Base-by-base conservation (phyloP, 2,797 vertebrate genomes). In the Manis pentadactyla region DNA sequence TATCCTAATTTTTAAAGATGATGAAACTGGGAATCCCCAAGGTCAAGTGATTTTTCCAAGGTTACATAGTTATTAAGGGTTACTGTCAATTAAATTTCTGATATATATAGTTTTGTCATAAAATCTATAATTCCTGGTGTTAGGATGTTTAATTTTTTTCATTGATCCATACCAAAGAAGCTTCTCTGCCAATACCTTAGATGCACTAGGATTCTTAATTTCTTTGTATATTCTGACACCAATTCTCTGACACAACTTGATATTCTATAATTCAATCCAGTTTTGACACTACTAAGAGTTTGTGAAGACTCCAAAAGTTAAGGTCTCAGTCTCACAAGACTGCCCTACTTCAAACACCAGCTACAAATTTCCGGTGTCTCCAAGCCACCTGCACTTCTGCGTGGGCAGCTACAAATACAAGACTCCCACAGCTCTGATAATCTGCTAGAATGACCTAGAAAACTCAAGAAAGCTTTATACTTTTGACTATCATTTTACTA, bases 1-100 rank as follows among this genome's bases (percentile, higher is more conserved):
- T 63, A n/a, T 63, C 37, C 17, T 83, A 15, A 55, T 63, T 73
- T 88, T 91, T 77, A 77, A 94, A 83, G 37, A 90, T 63, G 17
- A 69, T 4, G 19, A 87, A 61, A 78, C 55, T 46, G 29, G 46
- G 27, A 82, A 53, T 82, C 51, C 23, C 51, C 37, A 92, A 61
- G 21, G 75, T 79, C 88, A 95, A 91, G 57, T 83, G 19, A 71
- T 31, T 88, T 79, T 89, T 82, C 74, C 86, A 87, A 87, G 21
- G 9, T 92, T 53, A 85, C 6, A 6, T 8, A 59, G 31, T 87
- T 88, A 87, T 29, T 85, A 85, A 93, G 39, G 25, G 31, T n/a
- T 78, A 59, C 1, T 34, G 86, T 57, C 25, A 89, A 29, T 59
- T 7, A 25, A 34, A 19, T 51, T 63, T 79, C 61, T 93, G 34